These are phyloP conservation scores for Sebastes nivosus DNA, from an alignment of 2,797 vertebrate species.

Conservation along the genomic window DNA sequence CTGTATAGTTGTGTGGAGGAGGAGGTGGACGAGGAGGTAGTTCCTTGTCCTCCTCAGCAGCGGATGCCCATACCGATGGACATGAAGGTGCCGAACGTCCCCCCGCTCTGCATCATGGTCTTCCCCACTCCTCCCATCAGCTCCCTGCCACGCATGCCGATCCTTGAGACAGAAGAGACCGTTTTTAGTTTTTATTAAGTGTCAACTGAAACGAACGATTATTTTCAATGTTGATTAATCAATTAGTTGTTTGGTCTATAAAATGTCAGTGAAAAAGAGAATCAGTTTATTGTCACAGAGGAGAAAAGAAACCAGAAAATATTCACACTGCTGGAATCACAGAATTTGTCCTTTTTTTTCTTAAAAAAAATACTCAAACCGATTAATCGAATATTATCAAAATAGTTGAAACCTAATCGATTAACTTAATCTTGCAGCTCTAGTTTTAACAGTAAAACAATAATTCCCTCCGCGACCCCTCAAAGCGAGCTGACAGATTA, in stretches of 20 bases:
- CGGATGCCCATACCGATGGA: conserved; percentile 98
- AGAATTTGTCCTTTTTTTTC: too few relatives aligned
- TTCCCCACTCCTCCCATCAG: conserved; percentile 97
- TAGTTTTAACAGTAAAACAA: too few relatives aligned
- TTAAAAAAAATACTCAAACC: too few relatives aligned
- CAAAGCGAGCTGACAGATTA: neutral
- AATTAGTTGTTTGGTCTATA: too few relatives aligned
- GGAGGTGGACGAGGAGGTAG: neutral
- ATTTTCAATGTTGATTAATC: too few relatives aligned
- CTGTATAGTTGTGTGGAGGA: conserved; percentile 3
- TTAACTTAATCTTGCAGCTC: too few relatives aligned
- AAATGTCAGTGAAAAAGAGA: too few relatives aligned
- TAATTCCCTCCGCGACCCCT: neutral
- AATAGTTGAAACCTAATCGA: too few relatives aligned
- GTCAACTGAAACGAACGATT: neutral
- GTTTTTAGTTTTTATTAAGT: neutral
- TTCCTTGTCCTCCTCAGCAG: conserved; percentile 82
- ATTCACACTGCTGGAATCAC: too few relatives aligned
- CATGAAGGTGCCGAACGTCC: conserved; percentile 99
- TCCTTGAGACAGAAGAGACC: conserved; percentile 73
- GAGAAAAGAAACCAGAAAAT: too few relatives aligned
- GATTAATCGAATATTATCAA: too few relatives aligned
- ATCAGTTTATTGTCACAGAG: too few relatives aligned
- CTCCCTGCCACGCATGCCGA: conserved; percentile 97
- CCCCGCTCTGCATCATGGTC: conserved; percentile 99